phyloP scores from a whole-genome alignment of 2,888 invertebrate genomes.

The Sympetrum striolatum region DNA sequence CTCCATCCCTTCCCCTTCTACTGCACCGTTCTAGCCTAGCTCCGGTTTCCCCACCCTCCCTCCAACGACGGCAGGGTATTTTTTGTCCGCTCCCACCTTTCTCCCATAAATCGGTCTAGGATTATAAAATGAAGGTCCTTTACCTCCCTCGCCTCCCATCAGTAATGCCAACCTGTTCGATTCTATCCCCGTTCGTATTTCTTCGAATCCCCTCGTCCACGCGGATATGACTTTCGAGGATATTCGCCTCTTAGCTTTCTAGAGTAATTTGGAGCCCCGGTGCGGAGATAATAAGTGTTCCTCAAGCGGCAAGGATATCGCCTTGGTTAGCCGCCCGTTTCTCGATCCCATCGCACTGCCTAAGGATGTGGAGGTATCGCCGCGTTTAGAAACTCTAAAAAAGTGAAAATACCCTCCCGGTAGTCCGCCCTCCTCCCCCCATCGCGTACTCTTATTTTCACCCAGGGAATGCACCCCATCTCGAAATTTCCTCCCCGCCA shows the following conservation, averaged over 20 bases:
- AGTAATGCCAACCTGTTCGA: neutral
- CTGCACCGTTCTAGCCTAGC: neutral
- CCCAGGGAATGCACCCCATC: neutral
- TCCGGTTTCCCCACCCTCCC: neutral
- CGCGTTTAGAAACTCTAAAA: conserved; percentile 8
- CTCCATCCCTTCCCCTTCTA: neutral
- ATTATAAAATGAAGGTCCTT: neutral
- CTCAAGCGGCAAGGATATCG: neutral
- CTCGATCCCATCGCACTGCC: neutral
- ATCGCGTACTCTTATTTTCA: too few species aligned
- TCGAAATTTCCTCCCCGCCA: neutral
- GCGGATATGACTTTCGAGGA: neutral
- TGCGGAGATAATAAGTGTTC: conserved; percentile 9
- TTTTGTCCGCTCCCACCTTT: neutral
- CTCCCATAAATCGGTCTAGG: conserved; percentile 27
- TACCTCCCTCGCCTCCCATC: neutral
- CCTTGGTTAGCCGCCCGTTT: neutral
- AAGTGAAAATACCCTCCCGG: neutral
- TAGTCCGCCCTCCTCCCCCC: neutral
- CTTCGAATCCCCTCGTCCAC: neutral
- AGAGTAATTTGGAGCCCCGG: neutral
- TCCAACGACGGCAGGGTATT: neutral
- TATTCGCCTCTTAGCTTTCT: conserved; percentile 10
- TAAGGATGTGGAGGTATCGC: neutral
- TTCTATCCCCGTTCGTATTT: neutral